Conservation (phyloP, 30 jellyfish, hydroid and myxozoan species). For the Hydractinia echinata region DNA sequence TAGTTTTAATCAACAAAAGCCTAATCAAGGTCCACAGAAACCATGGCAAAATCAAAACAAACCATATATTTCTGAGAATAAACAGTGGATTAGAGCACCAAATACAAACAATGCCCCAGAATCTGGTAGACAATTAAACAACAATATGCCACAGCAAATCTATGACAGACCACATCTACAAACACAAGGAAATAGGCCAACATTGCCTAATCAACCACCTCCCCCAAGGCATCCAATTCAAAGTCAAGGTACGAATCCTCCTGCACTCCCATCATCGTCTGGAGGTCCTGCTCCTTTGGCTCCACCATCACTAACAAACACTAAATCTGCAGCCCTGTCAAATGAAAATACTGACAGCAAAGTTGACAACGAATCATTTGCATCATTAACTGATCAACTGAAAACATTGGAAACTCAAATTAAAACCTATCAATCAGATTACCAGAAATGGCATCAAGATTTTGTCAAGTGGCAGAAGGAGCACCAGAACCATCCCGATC, state of each 20-base stretch:
- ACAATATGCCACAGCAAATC: constrained; percentile 29
- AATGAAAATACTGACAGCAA: constrained; percentile 6
- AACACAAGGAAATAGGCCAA: constrained; percentile 20
- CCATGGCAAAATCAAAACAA: not conserved
- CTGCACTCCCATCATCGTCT: not conserved
- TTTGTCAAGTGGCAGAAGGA: constrained; percentile 77
- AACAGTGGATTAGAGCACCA: constrained; percentile 9
- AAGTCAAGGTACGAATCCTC: not conserved
- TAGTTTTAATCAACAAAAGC: not conserved
- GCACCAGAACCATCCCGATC: constrained; percentile 91
- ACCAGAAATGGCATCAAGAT: constrained; percentile 84
- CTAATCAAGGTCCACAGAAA: not conserved
- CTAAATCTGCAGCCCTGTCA: not conserved
- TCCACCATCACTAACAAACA: not conserved
- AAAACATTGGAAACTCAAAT: constrained; percentile 66
- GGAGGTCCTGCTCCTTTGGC: not conserved
- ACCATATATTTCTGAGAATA: not conserved
- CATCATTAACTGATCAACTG: constrained; percentile 37
- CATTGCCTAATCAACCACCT: constrained; percentile 36
- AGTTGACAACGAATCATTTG: constrained; percentile 27
- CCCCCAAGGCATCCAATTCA: not conserved
- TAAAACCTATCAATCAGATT: constrained; percentile 71
- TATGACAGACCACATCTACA: constrained; percentile 18
- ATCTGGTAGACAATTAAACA: not conserved
- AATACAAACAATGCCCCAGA: not conserved